phyloP scores from a whole-genome alignment of 1,140 invertebrate genomes.

The Subanguina moxae region DNA sequence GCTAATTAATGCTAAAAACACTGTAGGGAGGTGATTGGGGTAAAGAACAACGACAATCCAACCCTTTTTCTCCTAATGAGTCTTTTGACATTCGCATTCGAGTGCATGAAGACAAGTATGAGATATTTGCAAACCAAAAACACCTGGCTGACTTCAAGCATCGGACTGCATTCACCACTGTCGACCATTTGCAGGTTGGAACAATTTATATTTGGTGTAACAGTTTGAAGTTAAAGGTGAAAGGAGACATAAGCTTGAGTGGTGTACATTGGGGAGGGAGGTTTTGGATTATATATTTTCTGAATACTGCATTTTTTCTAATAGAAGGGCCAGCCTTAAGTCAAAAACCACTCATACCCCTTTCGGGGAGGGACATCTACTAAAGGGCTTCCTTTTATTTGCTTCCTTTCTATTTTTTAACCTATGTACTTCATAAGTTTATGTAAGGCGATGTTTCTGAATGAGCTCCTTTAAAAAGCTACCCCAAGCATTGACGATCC shows the following conservation, averaged over 20 bases:
- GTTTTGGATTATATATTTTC: too few relatives aligned
- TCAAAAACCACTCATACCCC: too few relatives aligned
- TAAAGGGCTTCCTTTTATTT: too few relatives aligned
- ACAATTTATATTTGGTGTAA: background rate
- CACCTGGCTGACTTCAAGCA: constrained; percentile 37
- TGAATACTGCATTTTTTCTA: too few relatives aligned
- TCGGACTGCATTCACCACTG: constrained; percentile 23
- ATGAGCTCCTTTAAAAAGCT: too few relatives aligned
- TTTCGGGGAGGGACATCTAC: too few relatives aligned
- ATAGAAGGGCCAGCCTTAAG: too few relatives aligned
- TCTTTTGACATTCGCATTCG: constrained; percentile 41
- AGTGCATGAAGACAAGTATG: constrained; percentile 44
- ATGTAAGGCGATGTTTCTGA: too few relatives aligned
- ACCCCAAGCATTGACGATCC: too few relatives aligned
- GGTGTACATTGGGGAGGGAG: constrained; percentile 54
- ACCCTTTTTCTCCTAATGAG: constrained; percentile 32
- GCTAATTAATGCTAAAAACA: too few relatives aligned
- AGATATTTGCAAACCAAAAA: constrained; percentile 36
- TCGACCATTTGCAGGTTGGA: constrained; percentile 33
- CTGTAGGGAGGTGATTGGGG: constrained; percentile 33
- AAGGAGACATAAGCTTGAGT: constrained; percentile 42
- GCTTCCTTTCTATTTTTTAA: too few relatives aligned
- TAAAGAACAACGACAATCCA: constrained; percentile 41
- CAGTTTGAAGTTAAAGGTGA: constrained; percentile 30
- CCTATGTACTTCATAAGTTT: too few relatives aligned